Evolutionary conservation across 2,797 vertebrate species (phyloP).

Genomic region (Vespertilio murinus): DNA sequence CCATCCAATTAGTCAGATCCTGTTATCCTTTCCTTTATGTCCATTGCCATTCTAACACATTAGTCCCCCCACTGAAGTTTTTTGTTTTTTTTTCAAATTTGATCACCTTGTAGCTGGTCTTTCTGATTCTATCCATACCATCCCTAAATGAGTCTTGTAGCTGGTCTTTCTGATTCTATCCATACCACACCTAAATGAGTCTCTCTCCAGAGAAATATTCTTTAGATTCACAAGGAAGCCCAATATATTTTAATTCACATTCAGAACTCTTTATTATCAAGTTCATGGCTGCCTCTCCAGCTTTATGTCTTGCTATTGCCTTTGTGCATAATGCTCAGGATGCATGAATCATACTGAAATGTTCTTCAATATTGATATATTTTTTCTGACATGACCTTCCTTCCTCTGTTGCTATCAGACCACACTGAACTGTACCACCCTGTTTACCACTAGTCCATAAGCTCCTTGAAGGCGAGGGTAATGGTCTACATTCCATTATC

Average conservation of each 20-base stretch:
- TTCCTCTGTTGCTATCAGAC: neutral
- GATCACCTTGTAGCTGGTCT: neutral
- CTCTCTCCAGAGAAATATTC: neutral
- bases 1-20: neutral
- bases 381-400: neutral
- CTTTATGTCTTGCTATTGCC: neutral
- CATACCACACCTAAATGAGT: neutral
- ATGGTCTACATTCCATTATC: neutral
- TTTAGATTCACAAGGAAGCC: neutral
- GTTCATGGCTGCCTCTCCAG: neutral
- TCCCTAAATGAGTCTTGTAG: neutral
- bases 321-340: neutral
- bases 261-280: neutral
- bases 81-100: neutral
- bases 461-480: neutral
- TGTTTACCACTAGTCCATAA: neutral
- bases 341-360: neutral
- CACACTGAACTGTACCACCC: neutral
- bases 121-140: neutral
- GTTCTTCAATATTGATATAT: neutral
- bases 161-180: neutral
- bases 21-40: neutral
- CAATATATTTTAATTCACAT: neutral
- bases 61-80: neutral
- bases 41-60: neutral